Percentiles rank a stretch among this genome's conserved stretches.
Evolutionary conservation across 2,797 vertebrate species (phyloP).

Genomic region (Rhabdophis nuchalis): DNA sequence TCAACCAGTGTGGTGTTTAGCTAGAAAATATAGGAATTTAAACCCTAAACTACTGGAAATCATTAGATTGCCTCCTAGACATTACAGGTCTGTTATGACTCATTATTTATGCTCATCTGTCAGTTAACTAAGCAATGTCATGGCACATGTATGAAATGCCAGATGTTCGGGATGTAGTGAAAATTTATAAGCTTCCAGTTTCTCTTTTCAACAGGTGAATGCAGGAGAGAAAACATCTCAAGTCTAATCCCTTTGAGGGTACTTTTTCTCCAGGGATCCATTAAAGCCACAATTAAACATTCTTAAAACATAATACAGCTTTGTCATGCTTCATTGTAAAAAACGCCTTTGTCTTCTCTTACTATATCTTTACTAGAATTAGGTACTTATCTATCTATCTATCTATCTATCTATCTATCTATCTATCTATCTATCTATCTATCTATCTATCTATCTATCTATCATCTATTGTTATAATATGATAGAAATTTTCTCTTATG

Average conservation of each 20-base stretch:
- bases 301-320: neutral
- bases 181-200: too few relatives aligned
- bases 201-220: neutral
- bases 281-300: neutral
- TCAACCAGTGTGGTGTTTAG: neutral
- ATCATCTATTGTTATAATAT: neutral
- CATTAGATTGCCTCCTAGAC: neutral
- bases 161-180: neutral
- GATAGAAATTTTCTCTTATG: neutral
- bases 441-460: neutral
- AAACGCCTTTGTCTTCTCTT: neutral
- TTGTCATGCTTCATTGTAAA: neutral
- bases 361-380: neutral
- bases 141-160: neutral
- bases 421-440: neutral
- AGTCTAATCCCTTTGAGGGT: neutral
- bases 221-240: neutral
- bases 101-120: neutral
- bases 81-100: neutral
- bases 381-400: neutral
- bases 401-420: neutral
- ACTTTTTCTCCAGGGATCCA: neutral
- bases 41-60: neutral
- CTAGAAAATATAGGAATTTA: neutral
- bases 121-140: neutral